These are phyloP conservation scores for Ophiodon elongatus DNA, from an alignment of 2,113 vertebrate genomes.

Conservation along the genomic window DNA sequence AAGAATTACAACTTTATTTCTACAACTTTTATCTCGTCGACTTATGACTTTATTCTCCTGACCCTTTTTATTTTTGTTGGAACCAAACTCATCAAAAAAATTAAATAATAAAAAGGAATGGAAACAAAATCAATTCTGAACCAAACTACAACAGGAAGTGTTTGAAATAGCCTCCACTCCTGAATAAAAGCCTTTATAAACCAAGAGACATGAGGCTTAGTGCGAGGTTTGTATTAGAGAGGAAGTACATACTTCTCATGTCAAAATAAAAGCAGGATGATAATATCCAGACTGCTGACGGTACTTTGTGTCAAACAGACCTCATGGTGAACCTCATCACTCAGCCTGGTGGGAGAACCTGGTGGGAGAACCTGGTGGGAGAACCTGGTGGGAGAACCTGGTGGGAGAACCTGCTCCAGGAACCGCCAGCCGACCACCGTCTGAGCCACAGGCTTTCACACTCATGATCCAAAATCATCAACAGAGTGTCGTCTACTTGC, in stretches of 20 bases:
- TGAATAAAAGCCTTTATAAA: background rate
- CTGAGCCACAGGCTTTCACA: slow-evolving; percentile 47
- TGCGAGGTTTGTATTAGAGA: slow-evolving; percentile 55
- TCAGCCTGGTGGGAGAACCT: background rate
- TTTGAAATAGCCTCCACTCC: background rate
- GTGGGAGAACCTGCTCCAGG: background rate
- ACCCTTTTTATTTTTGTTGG: background rate
- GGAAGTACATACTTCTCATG: slow-evolving; percentile 46
- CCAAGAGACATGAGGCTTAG: slow-evolving; percentile 4
- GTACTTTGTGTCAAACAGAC: background rate
- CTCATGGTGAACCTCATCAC: background rate
- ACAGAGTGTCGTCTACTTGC: slow-evolving; percentile 12
- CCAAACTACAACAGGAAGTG: background rate
- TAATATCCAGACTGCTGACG: slow-evolving; percentile 56
- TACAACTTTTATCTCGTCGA: background rate
- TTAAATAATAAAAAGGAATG: background rate
- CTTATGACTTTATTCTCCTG: background rate
- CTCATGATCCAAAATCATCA: slow-evolving; percentile 29
- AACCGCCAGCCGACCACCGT: background rate
- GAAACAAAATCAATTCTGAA: background rate
- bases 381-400: too few relatives aligned
- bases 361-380: too few relatives aligned
- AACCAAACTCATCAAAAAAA: background rate
- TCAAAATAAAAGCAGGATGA: slow-evolving; percentile 68
- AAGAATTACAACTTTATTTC: background rate